Evolutionary conservation across 64 coral and sea anemone genomes (phyloP).

Genomic region (Porites lutea): DNA sequence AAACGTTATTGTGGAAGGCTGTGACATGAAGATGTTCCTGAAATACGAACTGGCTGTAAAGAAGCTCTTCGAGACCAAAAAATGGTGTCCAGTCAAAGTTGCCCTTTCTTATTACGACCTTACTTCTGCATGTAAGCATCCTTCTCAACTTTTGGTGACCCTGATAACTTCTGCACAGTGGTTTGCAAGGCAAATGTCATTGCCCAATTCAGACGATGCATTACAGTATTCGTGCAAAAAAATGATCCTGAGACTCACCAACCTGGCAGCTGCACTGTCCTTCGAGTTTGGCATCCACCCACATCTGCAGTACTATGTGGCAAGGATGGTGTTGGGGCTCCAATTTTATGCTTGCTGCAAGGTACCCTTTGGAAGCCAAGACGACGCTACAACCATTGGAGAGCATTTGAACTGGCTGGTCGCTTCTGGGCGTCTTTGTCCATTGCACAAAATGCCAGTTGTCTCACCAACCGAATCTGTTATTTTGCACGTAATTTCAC

Average conservation of each 20-base stretch:
- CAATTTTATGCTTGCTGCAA: constrained; percentile 54
- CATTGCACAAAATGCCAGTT: constrained; percentile 59
- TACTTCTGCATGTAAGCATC: not conserved
- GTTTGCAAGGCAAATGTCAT: constrained; percentile 55
- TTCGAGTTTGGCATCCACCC: constrained; percentile 53
- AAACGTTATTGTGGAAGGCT: constrained; percentile 31
- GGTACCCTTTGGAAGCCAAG: constrained; percentile 26
- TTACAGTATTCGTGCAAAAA: constrained; percentile 49
- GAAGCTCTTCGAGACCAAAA: constrained; percentile 28
- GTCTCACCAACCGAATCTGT: constrained; percentile 62
- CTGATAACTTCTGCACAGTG: constrained; percentile 59
- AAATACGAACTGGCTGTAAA: constrained; percentile 65
- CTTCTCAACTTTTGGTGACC: constrained; percentile 26
- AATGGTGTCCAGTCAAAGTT: constrained; percentile 48
- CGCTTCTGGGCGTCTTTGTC: constrained; percentile 58
- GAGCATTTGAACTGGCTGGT: constrained; percentile 47
- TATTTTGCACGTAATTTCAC: constrained; percentile 40
- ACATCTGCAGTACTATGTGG: constrained; percentile 54
- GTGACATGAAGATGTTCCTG: constrained; percentile 66
- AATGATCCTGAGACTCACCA: constrained; percentile 48
- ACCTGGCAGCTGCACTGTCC: constrained; percentile 45
- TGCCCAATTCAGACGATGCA: not conserved
- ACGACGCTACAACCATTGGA: constrained; percentile 15
- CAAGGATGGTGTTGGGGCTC: constrained; percentile 51
- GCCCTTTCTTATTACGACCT: constrained; percentile 60